Conservation (phyloP, 2,888 invertebrate genomes). For the Amblyteles armatorius region DNA sequence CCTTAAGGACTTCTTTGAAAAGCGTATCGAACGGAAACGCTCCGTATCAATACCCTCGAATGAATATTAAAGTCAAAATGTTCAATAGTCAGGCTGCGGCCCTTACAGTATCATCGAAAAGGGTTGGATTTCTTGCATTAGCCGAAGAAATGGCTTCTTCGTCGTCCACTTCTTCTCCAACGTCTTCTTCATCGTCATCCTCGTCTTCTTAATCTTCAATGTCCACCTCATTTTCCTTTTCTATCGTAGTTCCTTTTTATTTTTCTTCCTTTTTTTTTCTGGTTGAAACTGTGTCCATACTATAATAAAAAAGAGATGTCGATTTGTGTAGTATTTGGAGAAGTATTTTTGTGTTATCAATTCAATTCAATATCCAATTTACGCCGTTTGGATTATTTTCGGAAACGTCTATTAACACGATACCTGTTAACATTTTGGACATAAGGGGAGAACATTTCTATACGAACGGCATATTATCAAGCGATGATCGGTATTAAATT, state of each 20-base stretch:
- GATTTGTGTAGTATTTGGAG: neutral
- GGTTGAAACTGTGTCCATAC: slow-evolving; percentile 2
- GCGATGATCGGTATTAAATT: no score
- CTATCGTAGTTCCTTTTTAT: neutral
- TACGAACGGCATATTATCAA: no score
- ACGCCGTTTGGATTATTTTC: no score
- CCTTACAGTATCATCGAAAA: slow-evolving; percentile 4
- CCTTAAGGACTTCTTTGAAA: no score
- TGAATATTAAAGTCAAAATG: no score
- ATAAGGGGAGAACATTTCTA: no score
- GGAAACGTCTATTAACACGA: no score
- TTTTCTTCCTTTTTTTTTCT: neutral
- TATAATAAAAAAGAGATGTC: neutral
- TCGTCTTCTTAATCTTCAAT: neutral
- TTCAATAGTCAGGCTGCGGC: no score
- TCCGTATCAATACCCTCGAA: no score
- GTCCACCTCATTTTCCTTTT: neutral
- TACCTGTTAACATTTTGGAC: no score
- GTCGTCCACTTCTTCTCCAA: neutral
- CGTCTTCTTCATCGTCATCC: neutral
- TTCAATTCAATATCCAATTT: no score
- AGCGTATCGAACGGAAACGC: no score
- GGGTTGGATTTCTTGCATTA: slow-evolving; percentile 11
- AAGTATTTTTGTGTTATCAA: neutral
- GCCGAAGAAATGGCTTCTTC: neutral